phyloP scores from a whole-genome alignment of 2,113 vertebrate species.

The Pungitius pungitius region DNA sequence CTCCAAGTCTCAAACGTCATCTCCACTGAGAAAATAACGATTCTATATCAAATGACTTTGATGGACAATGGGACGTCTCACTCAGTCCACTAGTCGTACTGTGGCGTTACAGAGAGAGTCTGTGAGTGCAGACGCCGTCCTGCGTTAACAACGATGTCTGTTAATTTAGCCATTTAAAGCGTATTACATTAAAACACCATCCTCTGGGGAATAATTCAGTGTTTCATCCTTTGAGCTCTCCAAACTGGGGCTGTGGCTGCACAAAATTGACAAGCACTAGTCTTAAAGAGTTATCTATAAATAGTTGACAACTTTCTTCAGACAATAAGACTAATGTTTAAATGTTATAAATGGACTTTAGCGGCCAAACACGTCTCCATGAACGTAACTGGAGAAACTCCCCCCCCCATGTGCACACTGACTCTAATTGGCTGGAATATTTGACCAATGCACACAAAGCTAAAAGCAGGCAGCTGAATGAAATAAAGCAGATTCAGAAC shows the following conservation, averaged over 20 bases:
- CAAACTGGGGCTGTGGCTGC: not conserved
- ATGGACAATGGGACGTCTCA: no score
- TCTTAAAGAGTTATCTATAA: not conserved
- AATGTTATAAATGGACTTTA: not conserved
- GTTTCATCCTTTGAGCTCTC: not conserved
- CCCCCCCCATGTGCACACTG: not conserved
- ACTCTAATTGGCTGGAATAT: not conserved
- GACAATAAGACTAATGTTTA: not conserved
- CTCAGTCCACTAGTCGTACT: not conserved
- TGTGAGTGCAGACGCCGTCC: no score
- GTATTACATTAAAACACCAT: not conserved
- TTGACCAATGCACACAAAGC: constrained; percentile 5
- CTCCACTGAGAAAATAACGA: no score
- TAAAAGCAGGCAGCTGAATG: constrained; percentile 42
- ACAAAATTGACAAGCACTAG: no score
- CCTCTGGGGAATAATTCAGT: not conserved
- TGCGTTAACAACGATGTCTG: no score
- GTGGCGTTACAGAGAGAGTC: not conserved
- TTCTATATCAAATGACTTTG: no score
- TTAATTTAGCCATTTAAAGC: no score
- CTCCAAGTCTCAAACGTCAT: not conserved
- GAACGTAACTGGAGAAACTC: not conserved
- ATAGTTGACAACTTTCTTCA: not conserved
- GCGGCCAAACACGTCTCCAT: not conserved
- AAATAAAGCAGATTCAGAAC: constrained; percentile 31